Evolutionary conservation across 2,888 invertebrate species (phyloP).

Genomic region (Hypomecis punctinalis): DNA sequence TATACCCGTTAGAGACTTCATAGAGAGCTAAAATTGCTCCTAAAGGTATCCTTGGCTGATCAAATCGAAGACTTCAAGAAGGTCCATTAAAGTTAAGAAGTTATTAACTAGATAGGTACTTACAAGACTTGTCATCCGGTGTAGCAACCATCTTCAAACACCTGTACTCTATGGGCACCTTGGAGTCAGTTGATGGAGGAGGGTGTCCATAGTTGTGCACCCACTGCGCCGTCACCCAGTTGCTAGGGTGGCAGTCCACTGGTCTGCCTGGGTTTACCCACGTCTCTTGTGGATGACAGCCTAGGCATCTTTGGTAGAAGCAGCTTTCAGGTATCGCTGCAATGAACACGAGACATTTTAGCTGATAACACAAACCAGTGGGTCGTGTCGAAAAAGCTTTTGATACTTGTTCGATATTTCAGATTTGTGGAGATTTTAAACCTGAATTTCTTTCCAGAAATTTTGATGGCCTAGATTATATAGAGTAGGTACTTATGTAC

Average conservation of each 20-base stretch:
- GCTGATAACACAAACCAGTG: too few relatives aligned
- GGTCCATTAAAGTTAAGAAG: neutral
- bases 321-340: slow-evolving; percentile 72
- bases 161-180: slow-evolving; percentile 71
- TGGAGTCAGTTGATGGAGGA: slow-evolving; percentile 73
- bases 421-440: too few relatives aligned
- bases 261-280: slow-evolving; percentile 53
- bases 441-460: too few relatives aligned
- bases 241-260: slow-evolving; percentile 67
- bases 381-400: too few relatives aligned
- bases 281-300: slow-evolving; percentile 68
- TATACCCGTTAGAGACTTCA: too few relatives aligned
- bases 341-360: slow-evolving; percentile 38
- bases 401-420: too few relatives aligned
- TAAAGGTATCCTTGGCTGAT: too few relatives aligned
- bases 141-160: slow-evolving; percentile 79
- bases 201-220: slow-evolving; percentile 75
- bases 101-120: slow-evolving; percentile 44
- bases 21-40: too few relatives aligned
- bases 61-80: neutral
- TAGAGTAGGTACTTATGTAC: too few relatives aligned
- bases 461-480: too few relatives aligned
- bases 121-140: slow-evolving; percentile 77
- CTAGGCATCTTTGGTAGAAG: slow-evolving; percentile 71
- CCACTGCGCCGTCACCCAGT: slow-evolving; percentile 78